Percentiles rank a stretch among this genome's conserved stretches.
These are phyloP conservation scores for Halichoeres trimaculatus DNA, from an alignment of 2,113 vertebrate genomes.

Conservation along the genomic window DNA sequence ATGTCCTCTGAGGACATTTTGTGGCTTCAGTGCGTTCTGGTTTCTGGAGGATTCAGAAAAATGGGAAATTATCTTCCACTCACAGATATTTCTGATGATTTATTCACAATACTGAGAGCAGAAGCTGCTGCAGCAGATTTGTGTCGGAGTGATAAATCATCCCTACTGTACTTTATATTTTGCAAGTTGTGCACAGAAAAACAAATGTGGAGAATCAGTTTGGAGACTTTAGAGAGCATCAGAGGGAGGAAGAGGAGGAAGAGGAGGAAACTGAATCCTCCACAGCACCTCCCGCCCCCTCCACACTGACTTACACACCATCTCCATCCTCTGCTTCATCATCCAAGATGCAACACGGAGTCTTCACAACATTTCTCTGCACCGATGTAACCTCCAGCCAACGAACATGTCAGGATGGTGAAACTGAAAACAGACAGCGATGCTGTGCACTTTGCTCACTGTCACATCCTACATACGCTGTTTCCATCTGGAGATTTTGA, in stretches of 20 bases:
- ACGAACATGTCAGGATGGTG: slow-evolving; percentile 13
- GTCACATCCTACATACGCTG: slow-evolving; percentile 46
- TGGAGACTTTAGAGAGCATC: slow-evolving; percentile 27
- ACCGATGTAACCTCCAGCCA: slow-evolving; percentile 19
- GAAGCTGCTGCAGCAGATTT: slow-evolving; percentile 2
- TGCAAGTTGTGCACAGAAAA: not conserved
- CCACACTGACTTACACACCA: slow-evolving; percentile 11
- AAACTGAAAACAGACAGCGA: slow-evolving; percentile 36
- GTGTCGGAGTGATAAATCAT: not conserved
- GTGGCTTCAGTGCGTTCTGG: not conserved
- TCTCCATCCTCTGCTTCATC: slow-evolving; percentile 36
- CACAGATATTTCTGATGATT: slow-evolving; percentile 1
- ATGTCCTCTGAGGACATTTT: slow-evolving; percentile 4
- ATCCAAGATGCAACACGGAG: slow-evolving; percentile 6
- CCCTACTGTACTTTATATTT: not conserved
- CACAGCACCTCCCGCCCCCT: slow-evolving; percentile 36
- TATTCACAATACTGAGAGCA: not conserved
- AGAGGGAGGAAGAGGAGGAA: slow-evolving; percentile 28
- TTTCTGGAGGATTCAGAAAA: not conserved
- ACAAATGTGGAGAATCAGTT: slow-evolving; percentile 24
- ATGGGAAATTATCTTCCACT: not conserved
- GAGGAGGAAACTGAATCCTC: slow-evolving; percentile 30
- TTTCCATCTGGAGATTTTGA: slow-evolving; percentile 47
- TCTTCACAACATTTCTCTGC: not conserved
- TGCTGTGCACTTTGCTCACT: slow-evolving; percentile 37